phyloP scores from a whole-genome alignment of 1,140 invertebrate species.

The Lordiphosa mommai region DNA sequence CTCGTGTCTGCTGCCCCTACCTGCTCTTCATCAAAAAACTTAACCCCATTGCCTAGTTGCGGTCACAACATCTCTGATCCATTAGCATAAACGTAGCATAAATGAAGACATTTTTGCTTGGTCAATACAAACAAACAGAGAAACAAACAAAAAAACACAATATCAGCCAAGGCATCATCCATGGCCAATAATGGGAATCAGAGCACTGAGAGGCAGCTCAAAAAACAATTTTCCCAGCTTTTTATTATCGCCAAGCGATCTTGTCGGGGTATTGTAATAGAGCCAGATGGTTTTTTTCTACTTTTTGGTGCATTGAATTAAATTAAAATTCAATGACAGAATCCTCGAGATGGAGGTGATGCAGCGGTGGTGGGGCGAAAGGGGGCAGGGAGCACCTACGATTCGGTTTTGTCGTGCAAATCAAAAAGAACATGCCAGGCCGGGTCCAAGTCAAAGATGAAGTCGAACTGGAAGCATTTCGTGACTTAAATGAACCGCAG shows the following conservation, averaged over 20 bases:
- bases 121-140: constrained; percentile 22
- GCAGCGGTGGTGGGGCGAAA: constrained; percentile 3
- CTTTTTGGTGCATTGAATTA: constrained; percentile 63
- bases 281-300: constrained; percentile 54
- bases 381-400: constrained; percentile 43
- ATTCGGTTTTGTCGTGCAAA: constrained; percentile 67
- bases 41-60: constrained; percentile 22
- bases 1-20: background rate
- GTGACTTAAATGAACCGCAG: constrained; percentile 75
- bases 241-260: constrained; percentile 67
- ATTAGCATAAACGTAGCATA: constrained; percentile 69
- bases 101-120: constrained; percentile 65
- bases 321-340: constrained; percentile 75
- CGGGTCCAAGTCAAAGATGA: constrained; percentile 40
- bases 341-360: constrained; percentile 3
- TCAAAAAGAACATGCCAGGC: constrained; percentile 73
- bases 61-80: constrained; percentile 44
- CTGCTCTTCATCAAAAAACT: too few species aligned
- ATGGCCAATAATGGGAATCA: constrained; percentile 73
- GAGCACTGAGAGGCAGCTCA: constrained; percentile 48
- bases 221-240: constrained; percentile 65
- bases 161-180: constrained; percentile 32
- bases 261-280: constrained; percentile 61
- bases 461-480: constrained; percentile 59
- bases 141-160: constrained; percentile 22